These are phyloP conservation scores for Myrmecobius fasciatus DNA, from an alignment of 2,113 vertebrate genomes.

Conservation along the genomic window DNA sequence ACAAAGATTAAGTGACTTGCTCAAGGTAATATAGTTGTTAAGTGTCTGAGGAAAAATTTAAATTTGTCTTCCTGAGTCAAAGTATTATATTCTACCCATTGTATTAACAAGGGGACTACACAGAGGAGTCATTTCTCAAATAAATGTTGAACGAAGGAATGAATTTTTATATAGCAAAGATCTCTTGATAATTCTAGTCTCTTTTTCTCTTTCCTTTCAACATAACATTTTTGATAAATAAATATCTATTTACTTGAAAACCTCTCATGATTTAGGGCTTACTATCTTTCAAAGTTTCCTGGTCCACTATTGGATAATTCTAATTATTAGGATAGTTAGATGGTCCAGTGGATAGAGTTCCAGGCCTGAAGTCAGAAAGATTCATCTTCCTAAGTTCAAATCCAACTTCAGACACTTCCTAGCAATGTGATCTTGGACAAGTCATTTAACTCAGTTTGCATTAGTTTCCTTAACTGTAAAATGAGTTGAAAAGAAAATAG, in stretches of 20 bases:
- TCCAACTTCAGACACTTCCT: background rate
- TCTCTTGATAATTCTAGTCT: background rate
- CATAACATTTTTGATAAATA: background rate
- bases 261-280: background rate
- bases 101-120: background rate
- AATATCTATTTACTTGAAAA: background rate
- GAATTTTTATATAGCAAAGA: background rate
- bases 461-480: background rate
- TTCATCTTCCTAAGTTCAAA: background rate
- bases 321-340: background rate
- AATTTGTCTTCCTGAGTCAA: background rate
- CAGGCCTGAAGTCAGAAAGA: background rate
- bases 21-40: background rate
- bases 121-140: background rate
- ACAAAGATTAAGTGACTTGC: background rate
- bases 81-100: background rate
- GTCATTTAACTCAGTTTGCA: background rate
- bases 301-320: background rate
- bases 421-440: background rate
- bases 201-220: background rate
- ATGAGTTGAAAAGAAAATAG: background rate
- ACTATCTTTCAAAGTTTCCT: background rate
- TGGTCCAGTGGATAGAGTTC: background rate
- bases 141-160: background rate
- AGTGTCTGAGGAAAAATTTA: background rate